Percentiles rank a stretch among this genome's conserved stretches.
Evolutionary conservation across 2,113 vertebrate genomes (phyloP).

Genomic region (Melanerpes aurifrons): DNA sequence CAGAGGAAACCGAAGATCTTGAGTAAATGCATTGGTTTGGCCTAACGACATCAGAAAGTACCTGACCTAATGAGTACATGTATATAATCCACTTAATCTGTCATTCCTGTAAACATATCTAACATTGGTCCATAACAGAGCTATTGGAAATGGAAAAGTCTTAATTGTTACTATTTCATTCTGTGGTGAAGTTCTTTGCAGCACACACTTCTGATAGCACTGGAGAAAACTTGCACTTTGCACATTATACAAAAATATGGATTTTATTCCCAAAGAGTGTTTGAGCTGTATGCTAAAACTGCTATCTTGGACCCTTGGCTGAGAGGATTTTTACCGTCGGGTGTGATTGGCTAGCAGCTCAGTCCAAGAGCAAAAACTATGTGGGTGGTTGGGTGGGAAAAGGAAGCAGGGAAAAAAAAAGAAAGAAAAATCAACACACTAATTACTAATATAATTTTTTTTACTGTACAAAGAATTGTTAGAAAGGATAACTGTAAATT

Average conservation of each 20-base stretch:
- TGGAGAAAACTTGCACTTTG: slow-evolving; percentile 69
- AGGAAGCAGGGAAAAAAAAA: slow-evolving; percentile 14
- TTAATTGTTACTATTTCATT: slow-evolving; percentile 29
- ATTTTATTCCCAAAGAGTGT: slow-evolving; percentile 69
- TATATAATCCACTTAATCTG: not conserved
- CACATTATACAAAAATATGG: slow-evolving; percentile 46
- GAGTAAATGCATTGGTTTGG: slow-evolving; percentile 74
- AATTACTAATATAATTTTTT: slow-evolving; percentile 19
- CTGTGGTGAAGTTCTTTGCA: slow-evolving; percentile 30
- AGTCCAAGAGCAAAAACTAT: slow-evolving; percentile 23
- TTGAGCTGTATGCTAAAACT: slow-evolving; percentile 12
- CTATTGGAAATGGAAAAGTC: not conserved
- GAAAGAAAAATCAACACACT: not conserved
- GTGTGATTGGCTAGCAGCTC: not conserved
- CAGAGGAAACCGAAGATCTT: slow-evolving; percentile 88
- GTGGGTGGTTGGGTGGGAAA: slow-evolving; percentile 13
- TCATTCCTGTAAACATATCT: slow-evolving; percentile 33
- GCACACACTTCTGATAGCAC: slow-evolving; percentile 38
- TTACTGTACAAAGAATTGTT: slow-evolving; percentile 54
- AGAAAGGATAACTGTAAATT: slow-evolving; percentile 43
- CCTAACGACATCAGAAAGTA: not conserved
- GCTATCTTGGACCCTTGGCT: not conserved
- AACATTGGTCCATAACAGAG: not conserved
- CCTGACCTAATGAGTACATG: not conserved
- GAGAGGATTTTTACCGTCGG: slow-evolving; percentile 13